phyloP scores from a whole-genome alignment of 1,140 invertebrate species.

The Dinothrombium tinctorium region DNA sequence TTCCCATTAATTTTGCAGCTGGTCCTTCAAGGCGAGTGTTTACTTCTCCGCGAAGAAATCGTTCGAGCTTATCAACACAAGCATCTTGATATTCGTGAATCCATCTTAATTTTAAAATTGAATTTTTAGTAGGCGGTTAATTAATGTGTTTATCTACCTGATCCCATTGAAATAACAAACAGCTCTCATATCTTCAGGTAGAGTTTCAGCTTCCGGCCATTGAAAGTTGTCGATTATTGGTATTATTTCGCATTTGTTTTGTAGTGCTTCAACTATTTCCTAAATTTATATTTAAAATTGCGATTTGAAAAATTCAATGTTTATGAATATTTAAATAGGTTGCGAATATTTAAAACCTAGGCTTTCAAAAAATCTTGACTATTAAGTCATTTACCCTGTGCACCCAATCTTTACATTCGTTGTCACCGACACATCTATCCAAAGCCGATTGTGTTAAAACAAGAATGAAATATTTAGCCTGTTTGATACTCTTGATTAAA shows the following conservation, averaged over 20 bases:
- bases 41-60: constrained; percentile 28
- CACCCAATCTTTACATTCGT: constrained; percentile 94
- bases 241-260: constrained; percentile 92
- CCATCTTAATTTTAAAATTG: too few species aligned
- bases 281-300: too few species aligned
- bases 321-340: too few species aligned
- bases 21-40: constrained; percentile 6
- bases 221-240: constrained; percentile 92
- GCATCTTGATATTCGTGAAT: constrained; percentile 93
- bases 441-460: constrained; percentile 83
- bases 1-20: neutral
- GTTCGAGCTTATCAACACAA: constrained; percentile 90
- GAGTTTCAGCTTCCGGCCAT: constrained; percentile 73
- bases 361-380: too few species aligned
- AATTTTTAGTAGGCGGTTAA: too few species aligned
- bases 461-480: constrained; percentile 86
- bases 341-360: too few species aligned
- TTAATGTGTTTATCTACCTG: constrained; percentile 23
- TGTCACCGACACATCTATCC: constrained; percentile 73
- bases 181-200: constrained; percentile 89
- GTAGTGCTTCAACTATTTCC: constrained; percentile 88
- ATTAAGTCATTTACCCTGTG: constrained; percentile 77
- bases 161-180: constrained; percentile 89
- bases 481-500: constrained; percentile 78
- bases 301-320: too few species aligned